Conservation (phyloP, 2,113 vertebrate species). For the Indicator indicator region DNA sequence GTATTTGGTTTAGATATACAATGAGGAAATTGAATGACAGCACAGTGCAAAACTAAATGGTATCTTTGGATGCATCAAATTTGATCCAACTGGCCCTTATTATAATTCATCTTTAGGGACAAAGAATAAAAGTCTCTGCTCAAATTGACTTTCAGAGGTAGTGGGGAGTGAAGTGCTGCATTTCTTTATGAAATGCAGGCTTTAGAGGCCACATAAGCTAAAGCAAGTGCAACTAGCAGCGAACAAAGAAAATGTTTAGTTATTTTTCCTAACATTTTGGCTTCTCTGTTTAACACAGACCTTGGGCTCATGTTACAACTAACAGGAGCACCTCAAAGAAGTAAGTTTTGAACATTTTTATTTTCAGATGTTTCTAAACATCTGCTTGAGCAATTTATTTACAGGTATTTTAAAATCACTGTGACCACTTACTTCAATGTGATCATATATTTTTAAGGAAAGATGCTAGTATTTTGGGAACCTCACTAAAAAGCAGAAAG, state of each 20-base stretch:
- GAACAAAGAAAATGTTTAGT: background rate
- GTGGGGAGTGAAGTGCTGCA: background rate
- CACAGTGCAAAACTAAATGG: background rate
- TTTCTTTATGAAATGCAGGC: background rate
- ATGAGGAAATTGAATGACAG: background rate
- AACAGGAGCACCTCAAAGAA: background rate
- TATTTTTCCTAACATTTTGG: background rate
- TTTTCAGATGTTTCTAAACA: background rate
- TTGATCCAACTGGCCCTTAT: background rate
- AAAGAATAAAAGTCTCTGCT: background rate
- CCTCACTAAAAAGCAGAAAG: background rate
- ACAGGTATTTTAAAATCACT: background rate
- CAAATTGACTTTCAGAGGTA: background rate
- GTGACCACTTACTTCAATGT: background rate
- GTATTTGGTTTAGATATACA: background rate
- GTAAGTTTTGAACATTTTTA: background rate
- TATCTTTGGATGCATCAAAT: background rate
- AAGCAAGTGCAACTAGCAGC: accelerated
- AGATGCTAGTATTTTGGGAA: background rate
- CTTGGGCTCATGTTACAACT: background rate
- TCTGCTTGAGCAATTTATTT: background rate
- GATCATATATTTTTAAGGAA: background rate
- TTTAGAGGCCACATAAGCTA: background rate
- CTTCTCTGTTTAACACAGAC: background rate
- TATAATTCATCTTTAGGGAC: background rate